These are phyloP conservation scores for Centropristis striata DNA, from an alignment of 2,113 vertebrate species.

Conservation along the genomic window DNA sequence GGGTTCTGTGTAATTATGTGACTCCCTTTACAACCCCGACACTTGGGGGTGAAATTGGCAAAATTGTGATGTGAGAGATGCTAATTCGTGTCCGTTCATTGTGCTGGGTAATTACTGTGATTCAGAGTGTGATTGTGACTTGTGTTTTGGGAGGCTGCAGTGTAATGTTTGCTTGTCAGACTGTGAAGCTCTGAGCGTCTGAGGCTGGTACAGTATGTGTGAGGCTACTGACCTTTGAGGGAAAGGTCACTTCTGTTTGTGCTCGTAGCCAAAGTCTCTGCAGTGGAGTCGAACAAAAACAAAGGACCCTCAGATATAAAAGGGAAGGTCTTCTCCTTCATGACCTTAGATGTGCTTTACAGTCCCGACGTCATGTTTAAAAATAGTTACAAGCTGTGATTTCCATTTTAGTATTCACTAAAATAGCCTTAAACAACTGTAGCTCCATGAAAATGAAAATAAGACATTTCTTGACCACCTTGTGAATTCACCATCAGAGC, in stretches of 20 bases:
- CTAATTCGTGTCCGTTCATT: background rate
- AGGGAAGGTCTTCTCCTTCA: background rate
- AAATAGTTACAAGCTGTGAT: background rate
- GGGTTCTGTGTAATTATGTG: background rate
- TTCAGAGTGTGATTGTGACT: slow-evolving; percentile 14
- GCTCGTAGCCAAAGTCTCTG: slow-evolving; percentile 35
- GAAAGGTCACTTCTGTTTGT: slow-evolving; percentile 63
- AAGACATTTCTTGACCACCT: too few species aligned
- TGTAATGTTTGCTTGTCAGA: slow-evolving; percentile 46
- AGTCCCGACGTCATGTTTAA: too few species aligned
- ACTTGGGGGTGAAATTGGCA: background rate
- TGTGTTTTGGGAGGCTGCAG: slow-evolving; percentile 7
- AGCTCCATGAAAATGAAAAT: too few species aligned
- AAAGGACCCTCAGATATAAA: slow-evolving; percentile 31
- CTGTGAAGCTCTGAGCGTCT: slow-evolving; percentile 37
- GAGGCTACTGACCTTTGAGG: slow-evolving; percentile 60
- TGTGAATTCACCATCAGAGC: too few species aligned
- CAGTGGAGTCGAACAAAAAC: slow-evolving; percentile 25
- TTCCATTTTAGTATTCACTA: background rate
- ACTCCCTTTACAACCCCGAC: background rate
- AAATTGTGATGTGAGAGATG: slow-evolving; percentile 10
- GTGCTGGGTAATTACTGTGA: slow-evolving; percentile 43
- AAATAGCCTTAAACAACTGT: too few species aligned
- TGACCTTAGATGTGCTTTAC: slow-evolving; percentile 7
- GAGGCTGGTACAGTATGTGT: slow-evolving; percentile 34